Percentiles rank a stretch among this genome's conserved stretches.
Evolutionary conservation across 2,888 invertebrate species (phyloP).

Genomic region (Nephrotoma flavescens): DNA sequence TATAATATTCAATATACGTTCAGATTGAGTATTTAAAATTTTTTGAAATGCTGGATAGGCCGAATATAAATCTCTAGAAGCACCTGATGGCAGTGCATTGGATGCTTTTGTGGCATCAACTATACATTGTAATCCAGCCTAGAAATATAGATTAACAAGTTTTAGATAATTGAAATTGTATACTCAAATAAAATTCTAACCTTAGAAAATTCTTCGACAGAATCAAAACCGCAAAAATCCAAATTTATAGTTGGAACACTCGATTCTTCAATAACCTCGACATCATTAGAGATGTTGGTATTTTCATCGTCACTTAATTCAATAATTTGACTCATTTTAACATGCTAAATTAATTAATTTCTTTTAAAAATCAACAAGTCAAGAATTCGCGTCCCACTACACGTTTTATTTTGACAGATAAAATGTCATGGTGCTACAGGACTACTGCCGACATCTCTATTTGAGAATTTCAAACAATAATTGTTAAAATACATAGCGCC

Average conservation of each 20-base stretch:
- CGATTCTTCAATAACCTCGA: background rate
- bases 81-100: conserved; percentile 55
- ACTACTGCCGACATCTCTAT: background rate
- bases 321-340: background rate
- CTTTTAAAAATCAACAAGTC: background rate
- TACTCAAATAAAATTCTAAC: conserved; percentile 14
- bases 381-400: background rate
- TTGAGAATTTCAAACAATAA: background rate
- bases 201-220: conserved; percentile 22
- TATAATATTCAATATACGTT: conserved; percentile 45
- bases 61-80: conserved; percentile 56
- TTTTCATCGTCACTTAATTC: background rate
- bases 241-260: conserved; percentile 9
- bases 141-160: background rate
- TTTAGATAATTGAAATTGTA: too few species aligned
- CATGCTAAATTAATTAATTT: background rate
- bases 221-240: conserved; percentile 7
- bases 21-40: conserved; percentile 46
- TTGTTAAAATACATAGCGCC: background rate
- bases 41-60: conserved; percentile 61
- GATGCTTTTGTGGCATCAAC: conserved; percentile 53
- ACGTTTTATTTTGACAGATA: background rate
- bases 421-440: background rate
- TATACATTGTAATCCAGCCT: conserved; percentile 42
- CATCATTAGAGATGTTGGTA: background rate